phyloP scores from a whole-genome alignment of 2,797 vertebrate genomes.

The Mustela erminea region DNA sequence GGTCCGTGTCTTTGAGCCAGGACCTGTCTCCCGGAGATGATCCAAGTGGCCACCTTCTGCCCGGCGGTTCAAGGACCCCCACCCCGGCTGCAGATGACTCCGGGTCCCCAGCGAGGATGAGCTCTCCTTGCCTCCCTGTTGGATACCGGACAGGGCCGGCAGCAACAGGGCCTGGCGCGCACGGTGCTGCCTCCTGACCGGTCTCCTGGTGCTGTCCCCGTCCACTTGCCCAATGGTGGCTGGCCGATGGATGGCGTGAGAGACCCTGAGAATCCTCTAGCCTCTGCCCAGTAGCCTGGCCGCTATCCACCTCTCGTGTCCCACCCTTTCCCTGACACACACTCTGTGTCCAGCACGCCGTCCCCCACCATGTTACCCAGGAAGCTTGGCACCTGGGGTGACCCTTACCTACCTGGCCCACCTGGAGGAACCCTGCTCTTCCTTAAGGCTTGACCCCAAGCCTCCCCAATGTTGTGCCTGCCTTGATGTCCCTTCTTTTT shows the following conservation, averaged over 20 bases:
- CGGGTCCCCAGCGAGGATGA: accelerated
- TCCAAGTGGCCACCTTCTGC: neutral
- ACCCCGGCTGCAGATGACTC: accelerated
- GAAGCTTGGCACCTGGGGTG: neutral
- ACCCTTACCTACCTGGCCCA: neutral
- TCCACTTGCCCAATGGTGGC: neutral
- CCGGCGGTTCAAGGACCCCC: neutral
- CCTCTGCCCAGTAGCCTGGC: neutral
- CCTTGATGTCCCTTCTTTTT: too few relatives aligned
- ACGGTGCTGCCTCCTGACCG: accelerated
- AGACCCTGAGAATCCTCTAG: neutral
- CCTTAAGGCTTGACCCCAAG: too few relatives aligned
- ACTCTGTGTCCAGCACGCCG: accelerated
- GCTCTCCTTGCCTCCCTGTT: accelerated
- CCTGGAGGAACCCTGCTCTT: neutral
- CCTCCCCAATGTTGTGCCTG: accelerated
- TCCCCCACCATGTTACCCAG: neutral
- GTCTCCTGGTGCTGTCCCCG: neutral
- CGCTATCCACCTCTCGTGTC: accelerated
- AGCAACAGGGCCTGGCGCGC: accelerated
- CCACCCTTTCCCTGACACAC: accelerated
- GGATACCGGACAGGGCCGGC: accelerated
- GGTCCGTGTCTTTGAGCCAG: neutral
- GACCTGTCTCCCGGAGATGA: neutral
- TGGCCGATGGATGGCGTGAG: accelerated